Base-by-base conservation (phyloP, 2,113 vertebrate species). In the Brienomyrus longianalis region DNA sequence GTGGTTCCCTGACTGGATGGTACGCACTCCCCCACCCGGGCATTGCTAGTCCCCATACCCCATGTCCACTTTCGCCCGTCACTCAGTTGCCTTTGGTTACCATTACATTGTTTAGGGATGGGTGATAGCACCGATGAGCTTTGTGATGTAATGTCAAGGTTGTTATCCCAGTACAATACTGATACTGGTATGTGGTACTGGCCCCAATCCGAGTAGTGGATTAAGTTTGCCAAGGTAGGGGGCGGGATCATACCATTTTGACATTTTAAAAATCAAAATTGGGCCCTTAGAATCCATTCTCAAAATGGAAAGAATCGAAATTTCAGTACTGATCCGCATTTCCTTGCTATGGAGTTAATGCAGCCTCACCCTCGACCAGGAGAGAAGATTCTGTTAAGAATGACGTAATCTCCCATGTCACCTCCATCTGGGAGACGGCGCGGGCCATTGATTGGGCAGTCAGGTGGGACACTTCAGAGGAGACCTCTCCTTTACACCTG, bases 391-490 rank as follows among this genome's bases (percentile, higher is more conserved):
- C 47, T 70, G 48, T 45, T 39, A 35, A n/a, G 45, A 35, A 27
- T 35, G 66, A 47, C 8, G 48, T 35, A 89, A 80, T 43, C 50
- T 35, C 51, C 74, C n/a, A 31, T 13, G 43, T 66, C 50, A 21
- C n/a, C 21, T 47, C 47, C 59, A 70, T 74, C 54, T 88, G 54
- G 35, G 59, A 45, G 52, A 66, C 39, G 52, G 27, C 43, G 66
- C 47, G 15, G 74, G 74, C 51, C 74, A 89, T 83, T 89, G 52
- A 52, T 83, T 52, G 27, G 47, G 45, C 48, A 43, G 88, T 89
- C 88, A 89, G 70, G 13, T 35, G 48, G 21, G 45, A 50, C 88
- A 1, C n/a, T 70, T 1, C n/a, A 62, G 4, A 77, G 15, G 50
- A 48, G 31, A 88, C 39, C 87, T 54, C 31, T 52, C n/a, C 50